Conservation (phyloP, 2,888 invertebrate genomes). For the Euplexia lucipara region DNA sequence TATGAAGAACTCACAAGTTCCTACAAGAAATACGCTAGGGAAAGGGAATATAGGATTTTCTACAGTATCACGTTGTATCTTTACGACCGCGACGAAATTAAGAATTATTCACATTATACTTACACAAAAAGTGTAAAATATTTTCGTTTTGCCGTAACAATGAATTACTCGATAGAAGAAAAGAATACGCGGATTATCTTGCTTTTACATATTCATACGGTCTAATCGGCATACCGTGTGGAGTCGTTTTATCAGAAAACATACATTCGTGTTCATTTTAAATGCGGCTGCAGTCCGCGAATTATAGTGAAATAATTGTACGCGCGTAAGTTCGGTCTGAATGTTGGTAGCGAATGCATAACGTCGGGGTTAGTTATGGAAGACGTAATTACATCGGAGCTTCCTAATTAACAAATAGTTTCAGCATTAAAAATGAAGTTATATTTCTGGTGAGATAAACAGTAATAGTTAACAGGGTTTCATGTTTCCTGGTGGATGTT, state of each 20-base stretch:
- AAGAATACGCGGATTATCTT: constrained; percentile 2
- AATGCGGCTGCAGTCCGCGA: constrained; percentile 66
- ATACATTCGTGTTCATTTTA: constrained; percentile 66
- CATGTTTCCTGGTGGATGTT: constrained; percentile 8
- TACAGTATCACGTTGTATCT: constrained; percentile 28
- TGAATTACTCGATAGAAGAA: constrained; percentile 17
- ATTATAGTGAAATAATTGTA: constrained; percentile 64
- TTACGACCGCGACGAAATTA: constrained; percentile 54
- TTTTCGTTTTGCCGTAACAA: constrained; percentile 2
- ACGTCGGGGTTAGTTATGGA: constrained; percentile 49
- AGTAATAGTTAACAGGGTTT: constrained; percentile 6
- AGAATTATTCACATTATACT: constrained; percentile 31
- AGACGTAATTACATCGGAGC: constrained; percentile 51
- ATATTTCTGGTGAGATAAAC: constrained; percentile 34
- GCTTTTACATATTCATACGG: constrained; percentile 36
- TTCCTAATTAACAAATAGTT: constrained; percentile 59
- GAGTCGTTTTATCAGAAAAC: constrained; percentile 64
- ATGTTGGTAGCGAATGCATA: constrained; percentile 52
- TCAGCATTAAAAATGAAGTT: constrained; percentile 46
- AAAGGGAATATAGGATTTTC: constrained; percentile 63
- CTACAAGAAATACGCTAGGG: constrained; percentile 67
- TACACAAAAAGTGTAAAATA: constrained; percentile 20
- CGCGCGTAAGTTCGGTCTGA: constrained; percentile 39
- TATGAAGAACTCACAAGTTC: constrained; percentile 83
- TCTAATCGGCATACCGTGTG: constrained; percentile 31